Evolutionary conservation across 2,113 vertebrate species (phyloP), one percentile per base, ranked within the genome.

Genomic region (Rhipidura dahli): DNA sequence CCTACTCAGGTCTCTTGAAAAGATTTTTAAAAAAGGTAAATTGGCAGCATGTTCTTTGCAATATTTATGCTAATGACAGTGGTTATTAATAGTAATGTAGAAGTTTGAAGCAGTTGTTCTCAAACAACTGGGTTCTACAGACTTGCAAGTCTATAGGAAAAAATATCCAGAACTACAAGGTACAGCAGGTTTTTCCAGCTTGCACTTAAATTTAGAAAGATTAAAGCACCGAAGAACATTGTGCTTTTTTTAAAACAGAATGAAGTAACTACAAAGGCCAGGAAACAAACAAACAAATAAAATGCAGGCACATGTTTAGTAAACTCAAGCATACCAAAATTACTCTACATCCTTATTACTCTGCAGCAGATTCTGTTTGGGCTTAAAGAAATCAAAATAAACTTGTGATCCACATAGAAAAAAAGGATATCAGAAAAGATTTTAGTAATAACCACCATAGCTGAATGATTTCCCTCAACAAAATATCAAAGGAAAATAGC

Each of bases 401-500:
- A 77, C 26, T 92, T 97, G 83, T 95, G 65, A 96, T 87, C 81
- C 95, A 95, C 94, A 93, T 47, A 98, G 93, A 95, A 91, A 89
- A 89, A 97, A 87, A 96, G 70, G 96, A 97, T 97, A 97, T 98
- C 96, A 97, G 96, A 97, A 98, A 98, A 98, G 83, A 97, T 76
- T 97, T 97, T 65, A 80, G 97, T 97, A 98, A 98, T 96, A 97
- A 98, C 97, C 97, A 96, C 97, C 94, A 96, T 30, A 96, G 97
- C 96, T 96, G 96, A 98, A 97, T 97, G 94, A 97, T 98, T 98
- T 97, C 97, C 92, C 96, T 89, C 88, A 85, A 92, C 93, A 90
- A 93, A 98, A 98, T 98, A 99, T 98, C 98, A 98, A 99, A 99
- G 98, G 96, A 98, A 98, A 98, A 97, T 89, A 98, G 90, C 98